phyloP scores from a whole-genome alignment of 2,888 invertebrate species.

The Agrilus cyanescens region DNA sequence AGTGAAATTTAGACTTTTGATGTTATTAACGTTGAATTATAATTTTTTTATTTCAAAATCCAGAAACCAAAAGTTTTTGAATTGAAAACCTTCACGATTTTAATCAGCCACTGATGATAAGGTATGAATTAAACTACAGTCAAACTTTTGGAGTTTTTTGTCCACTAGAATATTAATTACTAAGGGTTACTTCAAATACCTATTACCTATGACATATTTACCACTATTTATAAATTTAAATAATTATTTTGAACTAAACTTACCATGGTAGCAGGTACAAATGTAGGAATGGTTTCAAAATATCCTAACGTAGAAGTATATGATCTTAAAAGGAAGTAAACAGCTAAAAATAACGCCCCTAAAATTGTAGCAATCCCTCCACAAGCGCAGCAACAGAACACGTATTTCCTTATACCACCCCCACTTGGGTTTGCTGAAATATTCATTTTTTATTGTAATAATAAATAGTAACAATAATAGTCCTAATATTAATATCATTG shows the following conservation, averaged over 20 bases:
- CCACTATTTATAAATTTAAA: background rate
- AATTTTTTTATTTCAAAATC: too few species aligned
- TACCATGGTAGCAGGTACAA: slow-evolving; percentile 85
- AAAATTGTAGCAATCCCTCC: slow-evolving; percentile 66
- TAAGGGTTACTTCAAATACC: too few species aligned
- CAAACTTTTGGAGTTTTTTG: too few species aligned
- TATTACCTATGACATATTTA: background rate
- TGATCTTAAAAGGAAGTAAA: slow-evolving; percentile 66
- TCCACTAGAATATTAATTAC: too few species aligned
- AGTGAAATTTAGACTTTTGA: too few species aligned
- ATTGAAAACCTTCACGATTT: too few species aligned
- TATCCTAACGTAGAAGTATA: slow-evolving; percentile 67
- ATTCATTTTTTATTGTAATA: slow-evolving; percentile 23
- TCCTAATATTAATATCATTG: too few species aligned
- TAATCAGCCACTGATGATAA: too few species aligned
- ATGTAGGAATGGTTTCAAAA: slow-evolving; percentile 90
- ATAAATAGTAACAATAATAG: too few species aligned
- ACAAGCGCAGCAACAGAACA: slow-evolving; percentile 72
- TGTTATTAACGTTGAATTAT: too few species aligned
- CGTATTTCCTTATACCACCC: slow-evolving; percentile 59
- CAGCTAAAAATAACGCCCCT: slow-evolving; percentile 65
- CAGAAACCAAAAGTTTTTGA: too few species aligned
- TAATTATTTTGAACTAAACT: slow-evolving; percentile 24
- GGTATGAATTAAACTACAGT: too few species aligned
- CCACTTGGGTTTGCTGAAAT: slow-evolving; percentile 35